Base-by-base conservation (phyloP, 1,140 invertebrate species). In the Bombus balteatus region DNA sequence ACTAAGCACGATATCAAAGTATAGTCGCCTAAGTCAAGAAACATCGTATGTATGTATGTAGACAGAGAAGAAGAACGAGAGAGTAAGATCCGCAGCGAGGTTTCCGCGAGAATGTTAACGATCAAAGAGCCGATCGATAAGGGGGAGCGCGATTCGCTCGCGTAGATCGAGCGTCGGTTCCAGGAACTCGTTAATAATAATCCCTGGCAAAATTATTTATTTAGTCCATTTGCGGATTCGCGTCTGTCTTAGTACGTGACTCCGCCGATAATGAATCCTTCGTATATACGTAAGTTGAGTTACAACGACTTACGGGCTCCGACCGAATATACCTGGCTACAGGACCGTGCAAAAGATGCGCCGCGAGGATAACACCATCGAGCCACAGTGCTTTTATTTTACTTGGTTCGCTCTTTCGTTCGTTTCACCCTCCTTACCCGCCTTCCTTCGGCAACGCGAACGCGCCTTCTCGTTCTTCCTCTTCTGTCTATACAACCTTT, bases 121-220 rank as follows among this genome's bases (percentile, higher is more conserved):
- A 72, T 78, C 41, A 57, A 81, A 18, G 41, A 8, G 39, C 28
- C 37, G 37, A 57, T 82, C 62, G 73, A 41, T 39, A 53, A 32
- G 59, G 41, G 13, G 57, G 18, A 37, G 9, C 66, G 43, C 53
- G n/a, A 59, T 59, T 81, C 28, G 25, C 22, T n/a, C 34, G 37
- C 53, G 71, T 74, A 66, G 62, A 57, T 83, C 13, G 53, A 65
- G 22, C 68, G 18, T 12, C 25, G 28, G 57, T 89, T 89, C 86
- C 68, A 34, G 41, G 82, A 89, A 88, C 76, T 87, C 79, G 76
- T 88, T 89, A 83, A 88, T 85, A 89, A 87, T 89, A 85, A 89
- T 85, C 59, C 78, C 2, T 32, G 59, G 68, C 39, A 43, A 84
- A 87, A 90, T 90, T 88, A 81, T 91, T 89, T 87, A 89, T 91